Evolutionary conservation across 1,140 invertebrate genomes (phyloP), one percentile per base, ranked within the genome.

Genomic region (Drosophila ercepeae): DNA sequence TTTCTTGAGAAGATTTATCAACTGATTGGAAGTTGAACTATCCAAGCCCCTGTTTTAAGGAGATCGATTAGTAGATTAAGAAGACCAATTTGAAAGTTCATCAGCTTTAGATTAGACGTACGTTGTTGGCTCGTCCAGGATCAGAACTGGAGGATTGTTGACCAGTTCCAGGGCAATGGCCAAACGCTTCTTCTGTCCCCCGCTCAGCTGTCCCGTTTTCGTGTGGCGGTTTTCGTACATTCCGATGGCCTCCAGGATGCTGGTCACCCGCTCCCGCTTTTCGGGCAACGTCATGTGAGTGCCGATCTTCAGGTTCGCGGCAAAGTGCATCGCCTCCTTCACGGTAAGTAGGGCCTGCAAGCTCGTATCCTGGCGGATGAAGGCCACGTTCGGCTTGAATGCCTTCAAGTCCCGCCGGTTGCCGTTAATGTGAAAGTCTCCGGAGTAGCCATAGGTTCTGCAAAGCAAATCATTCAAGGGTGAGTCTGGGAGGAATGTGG

Each of bases 61-160:
- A 51, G 19, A 13, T 49, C n/a, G n/a, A n/a, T n/a, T n/a, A n/a
- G n/a, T n/a, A n/a, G n/a, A n/a, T n/a, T n/a, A n/a, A n/a, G n/a
- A n/a, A n/a, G n/a, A n/a, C n/a, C n/a, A n/a, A n/a, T n/a, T n/a
- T n/a, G 21, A 21, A 4, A 36, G n/a, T 13, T 11, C 9, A 36
- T 2, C 7, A 36, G 29, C 6, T 32, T 32, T 32, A 4, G 9
- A 4, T 32, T 13, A 13, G n/a, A 41, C 93, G 93, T 92, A 98
- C 97, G 95, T 97, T 4, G 97, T 98, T 39, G 97, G 97, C 92
- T 99, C 97, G 91, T 99, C 97, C 60, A 98, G 94, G 83, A 98
- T 97, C 92, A 98, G 95, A 29, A 98, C 94, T 0, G 96, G 96
- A 8, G 97, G 97, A 91, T 98, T 97, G 81, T 95, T 97, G 23